Evolutionary conservation across 2,797 vertebrate species (phyloP).

Genomic region (Xenops minutus): DNA sequence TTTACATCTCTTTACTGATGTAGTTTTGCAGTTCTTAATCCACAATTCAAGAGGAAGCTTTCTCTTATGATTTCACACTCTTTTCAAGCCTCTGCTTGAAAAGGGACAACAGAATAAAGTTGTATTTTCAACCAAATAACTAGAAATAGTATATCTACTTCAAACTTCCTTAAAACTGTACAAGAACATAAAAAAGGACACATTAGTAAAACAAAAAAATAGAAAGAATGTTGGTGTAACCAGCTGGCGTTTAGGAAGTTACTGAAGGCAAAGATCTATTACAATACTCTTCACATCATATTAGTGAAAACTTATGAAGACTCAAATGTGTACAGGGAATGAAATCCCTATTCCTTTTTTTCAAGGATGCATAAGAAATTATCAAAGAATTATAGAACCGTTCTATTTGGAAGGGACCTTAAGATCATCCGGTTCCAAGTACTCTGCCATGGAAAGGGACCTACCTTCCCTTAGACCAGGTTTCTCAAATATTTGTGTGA

Average conservation of each 20-base stretch:
- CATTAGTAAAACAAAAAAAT: neutral
- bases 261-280: too few relatives aligned
- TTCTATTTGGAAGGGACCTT: too few relatives aligned
- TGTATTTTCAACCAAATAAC: neutral
- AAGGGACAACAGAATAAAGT: neutral
- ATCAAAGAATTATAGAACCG: too few relatives aligned
- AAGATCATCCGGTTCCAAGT: neutral
- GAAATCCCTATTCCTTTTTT: too few relatives aligned
- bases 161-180: neutral
- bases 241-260: too few relatives aligned
- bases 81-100: neutral
- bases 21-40: neutral
- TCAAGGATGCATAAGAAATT: too few relatives aligned
- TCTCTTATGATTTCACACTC: neutral
- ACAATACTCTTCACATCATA: too few relatives aligned
- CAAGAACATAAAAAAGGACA: neutral
- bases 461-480: neutral
- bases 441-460: too few relatives aligned
- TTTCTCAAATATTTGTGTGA: neutral
- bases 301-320: too few relatives aligned
- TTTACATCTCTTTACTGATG: neutral
- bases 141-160: neutral
- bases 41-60: neutral
- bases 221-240: too few relatives aligned
- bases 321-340: too few relatives aligned